These are phyloP conservation scores for Clarias magur DNA, from an alignment of 2,113 vertebrate genomes.

Conservation along the genomic window DNA sequence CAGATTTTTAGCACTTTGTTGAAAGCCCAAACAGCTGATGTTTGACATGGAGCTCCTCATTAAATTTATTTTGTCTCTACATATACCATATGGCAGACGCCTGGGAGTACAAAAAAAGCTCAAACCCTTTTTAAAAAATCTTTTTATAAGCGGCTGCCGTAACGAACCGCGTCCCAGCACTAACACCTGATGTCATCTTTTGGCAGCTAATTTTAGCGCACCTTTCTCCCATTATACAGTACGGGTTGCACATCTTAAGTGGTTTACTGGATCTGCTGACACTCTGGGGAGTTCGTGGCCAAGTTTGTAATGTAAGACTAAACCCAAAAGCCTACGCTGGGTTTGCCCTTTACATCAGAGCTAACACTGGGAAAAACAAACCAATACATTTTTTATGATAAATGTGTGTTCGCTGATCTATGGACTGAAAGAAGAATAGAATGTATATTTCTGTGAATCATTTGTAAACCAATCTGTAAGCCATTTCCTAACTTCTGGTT, in stretches of 20 bases:
- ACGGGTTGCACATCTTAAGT: slow-evolving; percentile 21
- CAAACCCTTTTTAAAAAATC: neutral
- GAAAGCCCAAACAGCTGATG: slow-evolving; percentile 20
- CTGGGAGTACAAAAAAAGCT: slow-evolving; percentile 4
- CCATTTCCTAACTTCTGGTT: too few relatives aligned
- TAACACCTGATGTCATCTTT: slow-evolving; percentile 65
- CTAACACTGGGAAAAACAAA: neutral
- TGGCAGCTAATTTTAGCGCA: slow-evolving; percentile 65
- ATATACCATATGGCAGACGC: neutral
- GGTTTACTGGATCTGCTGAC: slow-evolving; percentile 18
- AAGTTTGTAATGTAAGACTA: slow-evolving; percentile 9
- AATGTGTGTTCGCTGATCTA: neutral
- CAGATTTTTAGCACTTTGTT: neutral
- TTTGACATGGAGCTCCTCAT: neutral
- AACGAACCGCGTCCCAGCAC: slow-evolving; percentile 60
- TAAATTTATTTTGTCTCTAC: neutral
- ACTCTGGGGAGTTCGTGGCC: neutral
- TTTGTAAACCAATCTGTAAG: too few relatives aligned
- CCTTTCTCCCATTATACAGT: slow-evolving; percentile 66
- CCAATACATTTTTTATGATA: neutral
- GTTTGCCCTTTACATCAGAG: slow-evolving; percentile 4
- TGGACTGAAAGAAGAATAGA: neutral
- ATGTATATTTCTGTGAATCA: too few relatives aligned
- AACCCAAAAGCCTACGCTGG: slow-evolving; percentile 10
- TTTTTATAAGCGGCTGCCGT: slow-evolving; percentile 54